These are phyloP conservation scores for Microctenopoma lineatum DNA, from an alignment of 2,797 vertebrate species.

Conservation along the genomic window DNA sequence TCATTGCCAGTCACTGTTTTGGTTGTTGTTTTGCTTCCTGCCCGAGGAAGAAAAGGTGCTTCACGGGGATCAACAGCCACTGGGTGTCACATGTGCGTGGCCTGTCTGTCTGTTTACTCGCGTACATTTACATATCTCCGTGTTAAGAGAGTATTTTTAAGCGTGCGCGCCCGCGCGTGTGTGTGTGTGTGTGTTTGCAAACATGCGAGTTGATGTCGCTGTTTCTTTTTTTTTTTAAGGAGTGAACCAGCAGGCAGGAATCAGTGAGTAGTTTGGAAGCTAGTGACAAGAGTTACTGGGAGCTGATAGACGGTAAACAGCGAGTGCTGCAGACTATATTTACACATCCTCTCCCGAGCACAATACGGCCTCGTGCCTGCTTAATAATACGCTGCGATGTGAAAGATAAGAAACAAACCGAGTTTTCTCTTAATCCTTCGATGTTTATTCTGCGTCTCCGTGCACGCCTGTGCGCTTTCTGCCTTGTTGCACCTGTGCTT, in stretches of 20 bases:
- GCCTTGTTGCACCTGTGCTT: constrained; percentile 15
- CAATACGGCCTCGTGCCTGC: constrained; percentile 21
- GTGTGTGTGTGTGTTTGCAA: constrained; percentile 43
- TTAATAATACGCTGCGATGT: constrained; percentile 47
- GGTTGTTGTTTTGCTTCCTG: constrained; percentile 76
- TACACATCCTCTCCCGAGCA: constrained; percentile 48
- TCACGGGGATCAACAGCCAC: constrained; percentile 68
- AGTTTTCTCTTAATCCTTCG: constrained; percentile 28
- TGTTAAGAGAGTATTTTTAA: constrained; percentile 46
- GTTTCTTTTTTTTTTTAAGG: constrained; percentile 32
- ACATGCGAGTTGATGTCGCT: constrained; percentile 43
- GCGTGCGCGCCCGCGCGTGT: constrained; percentile 21
- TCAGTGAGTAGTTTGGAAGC: constrained; percentile 32
- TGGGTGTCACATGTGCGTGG: constrained; percentile 59
- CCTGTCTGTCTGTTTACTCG: constrained; percentile 57
- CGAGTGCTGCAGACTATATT: constrained; percentile 60
- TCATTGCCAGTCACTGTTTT: constrained; percentile 77
- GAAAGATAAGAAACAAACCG: constrained; percentile 24
- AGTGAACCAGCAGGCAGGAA: constrained; percentile 32
- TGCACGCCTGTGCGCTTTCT: constrained; percentile 2
- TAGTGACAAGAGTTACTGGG: constrained; percentile 45
- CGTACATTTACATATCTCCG: constrained; percentile 57
- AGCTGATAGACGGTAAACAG: constrained; percentile 32
- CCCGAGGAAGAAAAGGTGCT: constrained; percentile 73
- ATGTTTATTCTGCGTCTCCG: constrained; percentile 24